These are phyloP conservation scores for Hystrix cristata DNA, from an alignment of 2,113 vertebrate species.

Conservation along the genomic window DNA sequence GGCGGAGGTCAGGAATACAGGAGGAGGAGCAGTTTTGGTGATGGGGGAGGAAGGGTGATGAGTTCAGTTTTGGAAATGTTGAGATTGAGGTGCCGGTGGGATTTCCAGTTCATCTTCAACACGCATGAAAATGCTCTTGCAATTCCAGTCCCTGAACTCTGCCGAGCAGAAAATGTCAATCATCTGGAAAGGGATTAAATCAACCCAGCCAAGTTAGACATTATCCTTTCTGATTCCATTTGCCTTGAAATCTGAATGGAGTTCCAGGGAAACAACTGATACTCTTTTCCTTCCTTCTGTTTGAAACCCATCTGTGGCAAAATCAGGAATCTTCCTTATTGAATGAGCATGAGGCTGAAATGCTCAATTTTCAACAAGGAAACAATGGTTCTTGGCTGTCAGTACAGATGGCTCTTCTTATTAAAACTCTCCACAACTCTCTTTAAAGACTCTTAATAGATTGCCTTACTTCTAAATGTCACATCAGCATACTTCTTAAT, in stretches of 20 bases:
- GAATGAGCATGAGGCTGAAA: background rate
- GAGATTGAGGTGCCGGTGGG: constrained; percentile 54
- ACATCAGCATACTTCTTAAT: background rate
- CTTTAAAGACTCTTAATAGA: background rate
- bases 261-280: background rate
- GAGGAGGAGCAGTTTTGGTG: background rate
- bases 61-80: constrained; percentile 75
- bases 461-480: constrained; percentile 10
- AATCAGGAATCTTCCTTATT: background rate
- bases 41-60: constrained; percentile 13
- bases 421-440: background rate
- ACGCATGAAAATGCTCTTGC: constrained; percentile 60
- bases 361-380: background rate
- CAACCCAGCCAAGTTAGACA: constrained; percentile 71
- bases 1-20: background rate
- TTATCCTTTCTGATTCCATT: background rate
- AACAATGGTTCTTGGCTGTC: background rate
- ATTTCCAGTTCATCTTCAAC: constrained; percentile 72
- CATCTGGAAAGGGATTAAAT: constrained; percentile 78
- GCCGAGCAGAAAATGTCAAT: constrained; percentile 75
- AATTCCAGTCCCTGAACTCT: constrained; percentile 77
- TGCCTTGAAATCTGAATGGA: constrained; percentile 57
- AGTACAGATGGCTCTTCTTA: background rate
- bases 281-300: constrained; percentile 9
- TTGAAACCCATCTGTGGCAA: constrained; percentile 43